A percentile compares a stretch with the other conserved stretches of the same genome.
Conservation (phyloP, 1,140 invertebrate species). For the Tetranychus cinnabarinus region DNA sequence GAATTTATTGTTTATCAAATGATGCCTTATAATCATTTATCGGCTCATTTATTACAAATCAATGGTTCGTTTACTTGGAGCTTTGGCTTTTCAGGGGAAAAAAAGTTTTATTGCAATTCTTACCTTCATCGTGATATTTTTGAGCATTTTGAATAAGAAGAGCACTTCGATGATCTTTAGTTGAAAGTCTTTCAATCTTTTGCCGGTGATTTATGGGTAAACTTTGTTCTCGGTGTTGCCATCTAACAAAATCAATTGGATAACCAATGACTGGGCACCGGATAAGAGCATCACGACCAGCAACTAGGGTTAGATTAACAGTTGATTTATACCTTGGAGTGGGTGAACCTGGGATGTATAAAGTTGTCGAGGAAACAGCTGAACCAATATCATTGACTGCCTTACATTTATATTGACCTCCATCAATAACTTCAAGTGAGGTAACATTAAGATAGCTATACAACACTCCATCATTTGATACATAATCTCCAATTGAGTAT, state of each 20-base stretch:
- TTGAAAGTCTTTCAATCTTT: conserved; percentile 27
- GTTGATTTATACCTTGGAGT: conserved; percentile 41
- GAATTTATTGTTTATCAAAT: too few species aligned
- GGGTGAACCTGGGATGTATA: conserved; percentile 65
- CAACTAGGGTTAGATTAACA: conserved; percentile 23
- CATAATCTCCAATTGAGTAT: conserved; percentile 49
- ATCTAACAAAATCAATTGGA: conserved; percentile 20
- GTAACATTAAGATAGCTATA: conserved; percentile 81
- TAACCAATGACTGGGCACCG: conserved; percentile 17
- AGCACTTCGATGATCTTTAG: not conserved
- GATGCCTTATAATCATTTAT: too few species aligned
- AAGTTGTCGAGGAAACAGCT: conserved; percentile 48
- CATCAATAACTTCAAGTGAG: conserved; percentile 20
- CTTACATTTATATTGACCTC: conserved; percentile 45
- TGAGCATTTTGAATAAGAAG: not conserved
- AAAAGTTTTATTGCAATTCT: not conserved
- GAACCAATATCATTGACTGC: conserved; percentile 54
- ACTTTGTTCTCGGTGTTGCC: conserved; percentile 30
- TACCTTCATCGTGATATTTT: not conserved
- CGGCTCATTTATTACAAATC: too few species aligned
- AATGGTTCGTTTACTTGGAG: too few species aligned
- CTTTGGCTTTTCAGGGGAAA: not conserved
- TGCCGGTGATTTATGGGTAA: conserved; percentile 56
- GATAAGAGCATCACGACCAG: conserved; percentile 21
- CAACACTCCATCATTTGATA: conserved; percentile 69